A percentile compares a stretch with the other conserved stretches of the same genome.
phyloP scores from a whole-genome alignment of 2,113 vertebrate genomes.

The Riparia riparia region DNA sequence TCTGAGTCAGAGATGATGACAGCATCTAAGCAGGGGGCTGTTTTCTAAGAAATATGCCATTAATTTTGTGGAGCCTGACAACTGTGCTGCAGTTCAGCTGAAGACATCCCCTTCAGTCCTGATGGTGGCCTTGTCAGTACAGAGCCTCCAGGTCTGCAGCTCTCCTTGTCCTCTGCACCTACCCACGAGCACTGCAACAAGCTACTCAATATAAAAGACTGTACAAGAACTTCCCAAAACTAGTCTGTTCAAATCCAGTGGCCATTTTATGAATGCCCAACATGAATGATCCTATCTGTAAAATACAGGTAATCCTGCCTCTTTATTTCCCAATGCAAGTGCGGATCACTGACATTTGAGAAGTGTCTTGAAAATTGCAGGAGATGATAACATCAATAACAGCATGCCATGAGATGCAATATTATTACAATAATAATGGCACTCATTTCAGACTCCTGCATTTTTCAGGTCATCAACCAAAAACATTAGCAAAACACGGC shows the following conservation, averaged over 20 bases:
- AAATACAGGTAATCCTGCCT: not conserved
- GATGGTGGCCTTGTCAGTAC: not conserved
- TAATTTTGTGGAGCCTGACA: not conserved
- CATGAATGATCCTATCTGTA: not conserved
- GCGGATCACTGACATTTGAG: not conserved
- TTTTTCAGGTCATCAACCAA: slow-evolving; percentile 58
- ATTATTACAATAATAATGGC: slow-evolving; percentile 35
- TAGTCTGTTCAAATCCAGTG: not conserved
- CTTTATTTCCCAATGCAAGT: not conserved
- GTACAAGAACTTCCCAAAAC: not conserved
- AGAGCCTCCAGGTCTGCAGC: not conserved
- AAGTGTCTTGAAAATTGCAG: slow-evolving; percentile 13
- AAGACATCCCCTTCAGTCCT: not conserved
- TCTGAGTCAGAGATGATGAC: slow-evolving; percentile 24
- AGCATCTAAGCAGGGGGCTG: not conserved
- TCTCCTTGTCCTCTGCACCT: not conserved
- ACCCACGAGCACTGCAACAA: not conserved
- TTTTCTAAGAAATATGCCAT: slow-evolving; percentile 8
- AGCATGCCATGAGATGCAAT: not conserved
- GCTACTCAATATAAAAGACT: not conserved
- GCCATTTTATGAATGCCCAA: not conserved
- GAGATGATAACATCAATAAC: slow-evolving; percentile 10
- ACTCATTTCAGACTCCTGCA: not conserved
- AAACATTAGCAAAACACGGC: slow-evolving; percentile 35
- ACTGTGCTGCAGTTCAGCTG: not conserved